Evolutionary conservation across 2,113 vertebrate genomes (phyloP).

Genomic region (Piprites chloris): DNA sequence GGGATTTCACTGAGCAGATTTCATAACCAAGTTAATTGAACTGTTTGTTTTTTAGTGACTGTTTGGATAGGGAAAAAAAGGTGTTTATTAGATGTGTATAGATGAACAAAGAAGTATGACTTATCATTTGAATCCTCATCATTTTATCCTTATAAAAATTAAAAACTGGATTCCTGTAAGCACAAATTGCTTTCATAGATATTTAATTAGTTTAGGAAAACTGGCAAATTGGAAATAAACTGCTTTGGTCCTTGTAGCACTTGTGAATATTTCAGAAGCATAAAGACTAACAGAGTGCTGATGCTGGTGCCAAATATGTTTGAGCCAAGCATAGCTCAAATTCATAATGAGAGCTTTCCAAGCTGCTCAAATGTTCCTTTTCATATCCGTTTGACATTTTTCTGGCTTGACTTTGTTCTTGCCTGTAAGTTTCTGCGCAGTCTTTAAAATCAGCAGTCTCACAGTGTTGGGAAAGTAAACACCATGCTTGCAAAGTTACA

Average conservation of each 20-base stretch:
- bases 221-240: slow-evolving; percentile 20
- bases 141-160: slow-evolving; percentile 1
- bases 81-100: neutral
- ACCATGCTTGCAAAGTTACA: neutral
- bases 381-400: neutral
- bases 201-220: slow-evolving; percentile 32
- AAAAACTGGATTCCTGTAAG: neutral
- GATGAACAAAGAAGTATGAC: neutral
- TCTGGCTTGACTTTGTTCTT: slow-evolving; percentile 1
- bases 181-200: neutral
- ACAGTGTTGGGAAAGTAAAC: neutral
- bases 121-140: neutral
- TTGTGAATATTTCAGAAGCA: neutral
- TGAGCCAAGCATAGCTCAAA: slow-evolving; percentile 4
- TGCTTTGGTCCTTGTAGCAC: neutral
- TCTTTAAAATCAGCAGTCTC: neutral
- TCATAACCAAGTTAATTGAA: neutral
- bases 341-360: slow-evolving; percentile 16
- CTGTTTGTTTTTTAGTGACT: neutral
- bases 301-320: slow-evolving; percentile 10
- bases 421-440: neutral
- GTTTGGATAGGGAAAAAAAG: neutral
- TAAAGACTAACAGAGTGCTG: neutral
- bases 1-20: neutral
- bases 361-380: neutral